Evolutionary conservation across 2,888 invertebrate species (phyloP).

Genomic region (Miltochrista miniata): DNA sequence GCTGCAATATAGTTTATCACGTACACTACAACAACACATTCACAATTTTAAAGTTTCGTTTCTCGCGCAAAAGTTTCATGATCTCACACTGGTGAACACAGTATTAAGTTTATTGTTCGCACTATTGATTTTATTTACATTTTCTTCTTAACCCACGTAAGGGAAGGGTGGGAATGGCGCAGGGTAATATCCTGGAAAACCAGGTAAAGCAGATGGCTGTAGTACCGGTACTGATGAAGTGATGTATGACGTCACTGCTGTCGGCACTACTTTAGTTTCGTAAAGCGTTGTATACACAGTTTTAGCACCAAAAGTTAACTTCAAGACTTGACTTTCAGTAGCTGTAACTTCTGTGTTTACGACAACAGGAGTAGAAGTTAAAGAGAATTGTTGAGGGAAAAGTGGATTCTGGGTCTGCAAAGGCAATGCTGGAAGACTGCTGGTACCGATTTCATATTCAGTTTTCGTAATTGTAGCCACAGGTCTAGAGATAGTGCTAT

Average conservation of each 20-base stretch:
- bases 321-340: conserved; percentile 91
- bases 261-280: conserved; percentile 92
- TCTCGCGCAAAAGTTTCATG: conserved; percentile 27
- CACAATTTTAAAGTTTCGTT: conserved; percentile 55
- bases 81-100: conserved; percentile 50
- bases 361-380: conserved; percentile 92
- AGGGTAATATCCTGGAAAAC: conserved; percentile 91
- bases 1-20: conserved; percentile 72
- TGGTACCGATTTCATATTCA: conserved; percentile 90
- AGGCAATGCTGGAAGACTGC: conserved; percentile 85
- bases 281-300: conserved; percentile 94
- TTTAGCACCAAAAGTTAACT: conserved; percentile 95
- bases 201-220: conserved; percentile 84
- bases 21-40: conserved; percentile 60
- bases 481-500: conserved; percentile 91
- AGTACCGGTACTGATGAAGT: conserved; percentile 88
- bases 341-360: conserved; percentile 90
- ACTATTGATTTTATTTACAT: conserved; percentile 32
- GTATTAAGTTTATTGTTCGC: conserved; percentile 36
- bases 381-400: conserved; percentile 87
- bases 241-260: conserved; percentile 91
- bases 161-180: conserved; percentile 90
- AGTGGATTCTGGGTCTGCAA: conserved; percentile 83
- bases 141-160: conserved; percentile 86
- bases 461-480: conserved; percentile 91